Base-by-base conservation (phyloP, 2,113 vertebrate species). In the Cephalopterus ornatus region DNA sequence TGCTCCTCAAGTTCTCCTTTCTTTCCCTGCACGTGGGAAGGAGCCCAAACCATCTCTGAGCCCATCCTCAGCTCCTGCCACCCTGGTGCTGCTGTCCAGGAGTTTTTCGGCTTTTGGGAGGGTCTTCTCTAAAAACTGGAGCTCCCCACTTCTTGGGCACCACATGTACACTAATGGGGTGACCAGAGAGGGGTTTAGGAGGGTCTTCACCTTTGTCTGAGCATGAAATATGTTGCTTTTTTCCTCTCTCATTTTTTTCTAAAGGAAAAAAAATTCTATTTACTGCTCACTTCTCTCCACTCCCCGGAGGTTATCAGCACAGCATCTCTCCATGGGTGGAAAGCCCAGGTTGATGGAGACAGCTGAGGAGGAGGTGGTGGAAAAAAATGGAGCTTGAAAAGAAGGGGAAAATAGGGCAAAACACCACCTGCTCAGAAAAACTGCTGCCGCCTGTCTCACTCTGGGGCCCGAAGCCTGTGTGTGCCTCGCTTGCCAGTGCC, bases 231-330 rank as follows among this genome's bases (percentile, higher is more conserved):
- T 1, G 15, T 39, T 21, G 14, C 14, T 77, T 37, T 82, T 32
- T 53, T 37, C 72, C 14, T 47, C 37, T 27, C 14, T 2, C 11
- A 13, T 16, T 67, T 76, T 55, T 44, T 84, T 47, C 23, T 16
- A 28, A 39, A 7, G 4, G 5, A 30, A 39, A 41, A 71, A 58
- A 56, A 12, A 1, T 62, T 85, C 82, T 83, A 65, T 94, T 95
- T 93, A 92, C 91, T 92, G 88, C 95, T 97, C 93, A 88, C 91
- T 96, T 93, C 79, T 92, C 82, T 85, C 91, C 39, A 78, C 80
- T 96, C 90, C 88, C 79, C 0, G 27, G 88, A 75, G 95, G 93
- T 88, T 92, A 95, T 92, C 93, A 44, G 72, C 82, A 81, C 79
- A 91, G 83, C 79, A 56, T 90, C 79, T 90, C 90, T 67, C 82